phyloP scores from a whole-genome alignment of 37 sponge, comb jelly and placozoan species.

The Aplysina aerophoba region DNA sequence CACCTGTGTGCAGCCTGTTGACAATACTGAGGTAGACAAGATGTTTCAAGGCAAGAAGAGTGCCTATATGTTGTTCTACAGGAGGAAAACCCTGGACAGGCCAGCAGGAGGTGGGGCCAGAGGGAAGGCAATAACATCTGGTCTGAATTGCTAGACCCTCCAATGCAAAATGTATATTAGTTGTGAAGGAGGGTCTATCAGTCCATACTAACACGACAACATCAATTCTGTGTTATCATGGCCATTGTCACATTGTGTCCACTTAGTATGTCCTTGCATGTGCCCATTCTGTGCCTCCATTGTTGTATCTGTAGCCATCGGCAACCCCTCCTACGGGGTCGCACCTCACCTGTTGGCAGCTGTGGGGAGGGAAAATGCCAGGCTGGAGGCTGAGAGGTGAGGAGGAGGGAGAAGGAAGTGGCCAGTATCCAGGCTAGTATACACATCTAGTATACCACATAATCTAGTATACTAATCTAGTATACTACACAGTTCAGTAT shows the following conservation, averaged over 20 bases:
- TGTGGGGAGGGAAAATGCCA: constrained; percentile 32
- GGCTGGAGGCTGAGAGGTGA: constrained; percentile 64
- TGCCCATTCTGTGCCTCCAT: not conserved
- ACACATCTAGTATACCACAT: no score
- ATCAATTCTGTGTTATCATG: not conserved
- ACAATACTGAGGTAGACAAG: constrained; percentile 40
- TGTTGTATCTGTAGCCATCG: constrained; percentile 24
- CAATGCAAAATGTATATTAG: no score
- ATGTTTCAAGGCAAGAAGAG: constrained; percentile 84
- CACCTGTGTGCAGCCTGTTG: constrained; percentile 57
- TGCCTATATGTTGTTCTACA: constrained; percentile 94
- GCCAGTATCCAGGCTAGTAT: not conserved
- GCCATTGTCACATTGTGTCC: not conserved
- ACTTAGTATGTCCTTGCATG: not conserved
- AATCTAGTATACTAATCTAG: not conserved
- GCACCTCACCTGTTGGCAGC: constrained; percentile 45
- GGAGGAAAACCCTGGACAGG: constrained; percentile 51
- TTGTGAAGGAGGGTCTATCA: no score
- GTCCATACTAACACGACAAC: not conserved
- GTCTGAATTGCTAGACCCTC: no score
- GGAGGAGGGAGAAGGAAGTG: not conserved
- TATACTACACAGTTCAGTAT: no score
- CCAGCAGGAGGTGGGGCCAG: constrained; percentile 51
- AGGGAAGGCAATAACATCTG: not conserved
- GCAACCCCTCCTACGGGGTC: constrained; percentile 42